phyloP scores from a whole-genome alignment of 1,140 invertebrate species.

The Eulimnadia texana region DNA sequence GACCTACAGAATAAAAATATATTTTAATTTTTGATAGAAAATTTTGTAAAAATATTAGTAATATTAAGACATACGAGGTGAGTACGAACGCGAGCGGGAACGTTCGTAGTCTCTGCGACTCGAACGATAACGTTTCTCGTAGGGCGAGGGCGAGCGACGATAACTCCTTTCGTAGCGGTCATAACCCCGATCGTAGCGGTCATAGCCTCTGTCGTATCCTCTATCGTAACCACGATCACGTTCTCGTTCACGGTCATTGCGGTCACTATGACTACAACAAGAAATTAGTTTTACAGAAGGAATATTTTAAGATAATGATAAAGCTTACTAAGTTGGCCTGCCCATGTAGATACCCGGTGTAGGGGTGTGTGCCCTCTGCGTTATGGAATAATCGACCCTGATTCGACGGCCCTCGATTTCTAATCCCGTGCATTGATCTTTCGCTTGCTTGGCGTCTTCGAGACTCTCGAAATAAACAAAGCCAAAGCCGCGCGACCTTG shows the following conservation, averaged over 20 bases:
- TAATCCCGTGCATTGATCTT: slow-evolving; percentile 82
- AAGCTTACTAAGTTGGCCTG: slow-evolving; percentile 65
- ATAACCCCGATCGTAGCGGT: slow-evolving; percentile 16
- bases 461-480: slow-evolving; percentile 88
- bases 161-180: slow-evolving; percentile 27
- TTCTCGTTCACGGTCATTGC: slow-evolving; percentile 26
- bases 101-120: slow-evolving; percentile 48
- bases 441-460: slow-evolving; percentile 83
- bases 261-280: slow-evolving; percentile 25
- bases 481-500: slow-evolving; percentile 84
- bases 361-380: slow-evolving; percentile 90
- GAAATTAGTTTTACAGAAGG: background rate
- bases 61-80: too few relatives aligned
- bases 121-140: slow-evolving; percentile 29
- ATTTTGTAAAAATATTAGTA: background rate
- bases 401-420: slow-evolving; percentile 88
- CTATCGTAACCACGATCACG: slow-evolving; percentile 18
- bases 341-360: slow-evolving; percentile 98
- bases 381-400: slow-evolving; percentile 92
- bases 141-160: slow-evolving; percentile 46
- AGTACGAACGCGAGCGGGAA: slow-evolving; percentile 66
- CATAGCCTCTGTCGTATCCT: background rate
- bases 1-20: slow-evolving; percentile 7
- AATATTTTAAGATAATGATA: background rate
- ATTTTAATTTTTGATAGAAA: background rate